phyloP scores from a whole-genome alignment of 92 coral and sea anemone species.

The Virgularia gustaviana region DNA sequence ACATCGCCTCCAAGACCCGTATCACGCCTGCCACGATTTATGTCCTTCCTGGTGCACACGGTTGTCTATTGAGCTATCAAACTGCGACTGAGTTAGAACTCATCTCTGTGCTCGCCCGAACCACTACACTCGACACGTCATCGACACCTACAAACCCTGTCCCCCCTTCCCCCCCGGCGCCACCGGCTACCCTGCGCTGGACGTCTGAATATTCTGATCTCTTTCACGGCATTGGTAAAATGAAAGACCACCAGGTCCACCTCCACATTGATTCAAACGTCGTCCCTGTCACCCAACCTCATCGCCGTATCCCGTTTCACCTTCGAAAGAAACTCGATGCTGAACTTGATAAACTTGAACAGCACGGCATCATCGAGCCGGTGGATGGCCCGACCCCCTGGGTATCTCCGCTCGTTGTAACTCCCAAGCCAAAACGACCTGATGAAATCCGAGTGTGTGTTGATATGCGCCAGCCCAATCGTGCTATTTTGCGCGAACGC shows the following conservation, averaged over 20 bases:
- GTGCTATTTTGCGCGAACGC: neutral
- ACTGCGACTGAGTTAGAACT: constrained; percentile 17
- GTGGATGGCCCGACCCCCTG: constrained; percentile 5
- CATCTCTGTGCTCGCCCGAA: too few species aligned
- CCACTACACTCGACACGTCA: too few species aligned
- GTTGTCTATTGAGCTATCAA: constrained; percentile 9
- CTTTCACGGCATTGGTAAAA: constrained; percentile 1
- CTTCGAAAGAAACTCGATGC: constrained; percentile 7
- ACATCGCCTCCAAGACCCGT: neutral
- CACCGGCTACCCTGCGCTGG: neutral
- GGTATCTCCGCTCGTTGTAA: neutral
- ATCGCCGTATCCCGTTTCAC: constrained; percentile 1
- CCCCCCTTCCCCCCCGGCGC: neutral
- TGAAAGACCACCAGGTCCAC: neutral
- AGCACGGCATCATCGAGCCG: constrained; percentile 9
- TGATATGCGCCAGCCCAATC: constrained; percentile 8
- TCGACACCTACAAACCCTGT: too few species aligned
- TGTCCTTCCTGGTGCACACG: neutral
- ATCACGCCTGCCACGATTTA: constrained; percentile 12
- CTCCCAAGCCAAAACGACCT: constrained; percentile 7
- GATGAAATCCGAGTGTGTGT: constrained; percentile 2
- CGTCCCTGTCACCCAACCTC: neutral
- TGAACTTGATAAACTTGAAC: constrained; percentile 9
- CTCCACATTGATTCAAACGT: constrained; percentile 19
- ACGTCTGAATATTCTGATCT: neutral